Base-by-base conservation (phyloP, 1,140 invertebrate species). In the Scaptodrosophila lebanonensis region DNA sequence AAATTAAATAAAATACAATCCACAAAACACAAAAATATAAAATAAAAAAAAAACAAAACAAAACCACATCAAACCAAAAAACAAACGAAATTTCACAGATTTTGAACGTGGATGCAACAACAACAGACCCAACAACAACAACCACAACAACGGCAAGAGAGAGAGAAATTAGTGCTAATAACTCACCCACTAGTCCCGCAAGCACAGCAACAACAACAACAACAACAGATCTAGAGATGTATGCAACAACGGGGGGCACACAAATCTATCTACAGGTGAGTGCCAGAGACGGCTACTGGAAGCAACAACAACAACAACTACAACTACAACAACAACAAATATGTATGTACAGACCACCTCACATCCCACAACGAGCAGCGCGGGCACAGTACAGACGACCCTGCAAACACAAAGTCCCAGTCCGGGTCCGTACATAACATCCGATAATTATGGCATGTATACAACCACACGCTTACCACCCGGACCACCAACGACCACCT, bases 231-330 rank as follows among this genome's bases (percentile, higher is more conserved):
- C 66, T 85, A 63, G 82, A 67, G 66, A 87, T 87, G 86, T 87
- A 87, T 64, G 79, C 73, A 57, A 82, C 85, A 40, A 69, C 83
- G 64, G 86, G 85, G 70, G 79, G 85, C 75, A 87, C 86, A 66
- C 86, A 87, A 73, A 87, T 87, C 61, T 87, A 87, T 61, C 72
- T 87, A 62, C 86, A 87, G 85, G 86, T 87, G 83, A 86, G 77
- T 76, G 49, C 20, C 22, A 36, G 9, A 13, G 45, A 1, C 17
- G 11, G 22, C 4, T 13, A 27, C 13, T 43, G 44, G 53, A 53
- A 36, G 39, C 38, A 40, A 25, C 38, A 33, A 42, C 17, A n/a
- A n/a, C 16, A 64, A 12, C 20, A 27, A 51, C 43, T 12, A 20
- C 29, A 22, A 38, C 20, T 36, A 29, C 33, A 25, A 43, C 33